Base-by-base conservation (phyloP, 2,113 vertebrate species). In the Psittacula cyanocephala region DNA sequence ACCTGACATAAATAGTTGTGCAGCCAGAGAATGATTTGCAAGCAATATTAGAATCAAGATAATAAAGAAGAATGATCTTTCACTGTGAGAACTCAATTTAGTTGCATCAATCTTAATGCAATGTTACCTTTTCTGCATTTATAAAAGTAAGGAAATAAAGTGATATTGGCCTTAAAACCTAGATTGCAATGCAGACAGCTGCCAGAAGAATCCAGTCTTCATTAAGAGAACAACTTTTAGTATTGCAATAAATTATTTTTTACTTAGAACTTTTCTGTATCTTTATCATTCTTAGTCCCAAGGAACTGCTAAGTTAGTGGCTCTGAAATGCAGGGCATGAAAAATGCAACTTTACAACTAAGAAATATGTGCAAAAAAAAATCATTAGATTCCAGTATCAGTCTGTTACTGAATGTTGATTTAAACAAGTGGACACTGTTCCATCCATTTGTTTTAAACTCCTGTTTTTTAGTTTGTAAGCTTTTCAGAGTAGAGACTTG, bases 11-110 rank as follows among this genome's bases (percentile, higher is more conserved):
- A 96, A 84, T 68, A 87, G 28, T 53, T 81, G 18, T 70, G 67
- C 62, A 91, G 22, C 49, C 59, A 72, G 80, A 67, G 43, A 60
- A 52, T 83, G 71, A 71, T 86, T 93, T 93, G 35, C 49, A 81
- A 88, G 57, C 55, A 44, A 57, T 53, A 79, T 92, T 86, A 78
- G 81, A 91, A 85, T 91, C 84, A 94, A 93, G 77, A 82, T 84
- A 79, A 84, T 92, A 84, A 91, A 95, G 44, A 87, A 78, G 64
- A 88, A 86, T 81, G 86, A 52, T 49, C 67, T 49, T 90, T 93
- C 44, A n/a, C 37, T 81, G 2, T 55, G 80, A 81, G 46, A 90
- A 67, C 39, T 82, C 52, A 29, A 49, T 91, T 94, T 84, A 79
- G 86, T 81, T 86, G 65, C 53, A 70, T 89, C 35, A 47, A 35